phyloP scores from a whole-genome alignment of 2,888 invertebrate species.

The Parnassius orleans region DNA sequence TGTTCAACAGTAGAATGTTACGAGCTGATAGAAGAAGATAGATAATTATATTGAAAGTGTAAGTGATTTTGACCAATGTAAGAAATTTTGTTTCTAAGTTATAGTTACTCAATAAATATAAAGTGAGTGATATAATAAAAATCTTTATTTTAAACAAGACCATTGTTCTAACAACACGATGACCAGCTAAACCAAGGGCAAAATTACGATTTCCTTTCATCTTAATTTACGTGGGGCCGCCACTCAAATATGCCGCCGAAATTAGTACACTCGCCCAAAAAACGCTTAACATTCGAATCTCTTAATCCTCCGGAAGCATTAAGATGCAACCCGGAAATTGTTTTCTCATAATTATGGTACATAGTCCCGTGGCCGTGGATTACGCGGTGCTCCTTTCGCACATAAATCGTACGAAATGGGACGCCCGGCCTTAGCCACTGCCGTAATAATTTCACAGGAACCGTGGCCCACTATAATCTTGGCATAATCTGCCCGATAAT shows the following conservation, averaged over 20 bases:
- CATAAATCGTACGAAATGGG: constrained; percentile 78
- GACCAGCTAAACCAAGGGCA: constrained; percentile 29
- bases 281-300: constrained; percentile 44
- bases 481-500: constrained; percentile 78
- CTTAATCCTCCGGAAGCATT: constrained; percentile 66
- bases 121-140: not conserved
- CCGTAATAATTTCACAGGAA: constrained; percentile 74
- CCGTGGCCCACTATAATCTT: constrained; percentile 77
- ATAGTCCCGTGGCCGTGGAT: constrained; percentile 61
- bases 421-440: constrained; percentile 72
- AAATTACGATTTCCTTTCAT: constrained; percentile 29
- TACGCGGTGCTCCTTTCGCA: constrained; percentile 73
- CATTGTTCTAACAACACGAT: constrained; percentile 18
- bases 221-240: constrained; percentile 16
- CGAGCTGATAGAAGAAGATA: too few relatives aligned
- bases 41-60: too few relatives aligned
- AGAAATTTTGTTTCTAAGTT: too few relatives aligned
- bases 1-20: too few relatives aligned
- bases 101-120: too few relatives aligned
- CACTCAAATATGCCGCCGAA: constrained; percentile 21
- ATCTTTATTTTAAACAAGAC: constrained; percentile 1
- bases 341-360: constrained; percentile 79
- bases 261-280: constrained; percentile 37
- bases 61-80: too few relatives aligned
- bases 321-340: constrained; percentile 77